Conservation (phyloP, 2,797 vertebrate species). For the Myotis pilosus region DNA sequence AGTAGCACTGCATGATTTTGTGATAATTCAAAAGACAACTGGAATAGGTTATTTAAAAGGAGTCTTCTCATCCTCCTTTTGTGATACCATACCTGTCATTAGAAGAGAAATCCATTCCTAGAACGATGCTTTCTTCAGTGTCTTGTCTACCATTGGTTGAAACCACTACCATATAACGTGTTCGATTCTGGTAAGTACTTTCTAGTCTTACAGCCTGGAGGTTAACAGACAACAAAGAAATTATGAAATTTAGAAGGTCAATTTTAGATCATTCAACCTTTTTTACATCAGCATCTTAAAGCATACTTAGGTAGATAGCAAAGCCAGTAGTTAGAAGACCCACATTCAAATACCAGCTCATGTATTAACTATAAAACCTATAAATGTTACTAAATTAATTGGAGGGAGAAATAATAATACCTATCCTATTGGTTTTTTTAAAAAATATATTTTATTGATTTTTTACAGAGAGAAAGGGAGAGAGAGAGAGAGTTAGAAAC, state of each 20-base stretch:
- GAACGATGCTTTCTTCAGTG: constrained; percentile 96
- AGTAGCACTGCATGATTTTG: neutral
- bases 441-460: no score
- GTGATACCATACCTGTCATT: constrained; percentile 89
- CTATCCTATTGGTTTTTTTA: neutral
- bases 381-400: constrained; percentile 35
- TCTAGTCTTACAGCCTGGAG: constrained; percentile 95
- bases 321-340: neutral
- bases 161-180: constrained; percentile 98
- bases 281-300: constrained; percentile 25
- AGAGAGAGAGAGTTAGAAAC: no score
- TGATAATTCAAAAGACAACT: constrained; percentile 16
- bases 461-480: no score
- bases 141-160: constrained; percentile 97
- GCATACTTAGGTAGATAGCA: neutral
- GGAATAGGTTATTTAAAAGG: neutral
- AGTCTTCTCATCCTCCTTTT: neutral
- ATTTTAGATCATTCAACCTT: constrained; percentile 8
- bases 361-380: constrained; percentile 8
- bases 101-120: constrained; percentile 96
- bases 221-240: constrained; percentile 58
- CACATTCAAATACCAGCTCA: constrained; percentile 47
- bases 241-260: constrained; percentile 34
- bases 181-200: constrained; percentile 93
- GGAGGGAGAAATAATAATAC: constrained; percentile 1